Percentiles rank a stretch among this genome's conserved stretches.
Conservation (phyloP, 2,797 vertebrate species). For the Borostomias antarcticus region DNA sequence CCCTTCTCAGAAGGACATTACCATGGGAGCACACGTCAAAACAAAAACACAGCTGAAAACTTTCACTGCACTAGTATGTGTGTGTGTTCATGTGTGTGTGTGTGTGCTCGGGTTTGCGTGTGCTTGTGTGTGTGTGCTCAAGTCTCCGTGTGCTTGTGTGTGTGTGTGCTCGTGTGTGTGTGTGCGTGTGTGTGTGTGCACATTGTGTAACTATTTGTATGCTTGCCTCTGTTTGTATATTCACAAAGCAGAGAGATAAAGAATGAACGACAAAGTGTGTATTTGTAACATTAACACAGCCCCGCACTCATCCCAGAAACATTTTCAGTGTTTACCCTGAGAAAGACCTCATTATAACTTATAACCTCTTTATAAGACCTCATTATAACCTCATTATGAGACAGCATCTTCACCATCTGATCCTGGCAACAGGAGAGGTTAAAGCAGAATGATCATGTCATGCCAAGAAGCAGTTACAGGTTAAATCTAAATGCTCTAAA, state of each 20-base stretch:
- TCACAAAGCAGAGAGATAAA: not conserved
- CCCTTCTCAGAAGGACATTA: slow-evolving; percentile 45
- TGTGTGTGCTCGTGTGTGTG: not conserved
- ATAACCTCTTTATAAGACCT: too few species aligned
- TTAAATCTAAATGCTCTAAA: too few species aligned
- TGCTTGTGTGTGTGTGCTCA: not conserved
- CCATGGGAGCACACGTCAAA: slow-evolving; percentile 41
- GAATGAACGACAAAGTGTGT: not conserved
- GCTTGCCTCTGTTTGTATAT: not conserved
- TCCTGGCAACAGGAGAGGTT: not conserved
- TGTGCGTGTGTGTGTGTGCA: not conserved
- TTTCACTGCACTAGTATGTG: slow-evolving; percentile 16
- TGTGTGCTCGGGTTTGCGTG: not conserved
- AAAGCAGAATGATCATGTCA: not conserved
- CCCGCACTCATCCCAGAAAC: too few species aligned
- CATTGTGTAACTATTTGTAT: not conserved
- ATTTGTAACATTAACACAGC: not conserved
- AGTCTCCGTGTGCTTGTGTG: not conserved
- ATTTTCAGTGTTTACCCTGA: not conserved
- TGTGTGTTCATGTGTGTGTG: slow-evolving; percentile 9
- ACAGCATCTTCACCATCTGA: too few species aligned
- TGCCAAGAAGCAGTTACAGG: too few species aligned
- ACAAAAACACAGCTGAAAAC: slow-evolving; percentile 57
- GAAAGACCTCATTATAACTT: too few species aligned
- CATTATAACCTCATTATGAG: too few species aligned